Conservation (phyloP, 2,888 invertebrate species). For the Eueremaeus valkanovi region DNA sequence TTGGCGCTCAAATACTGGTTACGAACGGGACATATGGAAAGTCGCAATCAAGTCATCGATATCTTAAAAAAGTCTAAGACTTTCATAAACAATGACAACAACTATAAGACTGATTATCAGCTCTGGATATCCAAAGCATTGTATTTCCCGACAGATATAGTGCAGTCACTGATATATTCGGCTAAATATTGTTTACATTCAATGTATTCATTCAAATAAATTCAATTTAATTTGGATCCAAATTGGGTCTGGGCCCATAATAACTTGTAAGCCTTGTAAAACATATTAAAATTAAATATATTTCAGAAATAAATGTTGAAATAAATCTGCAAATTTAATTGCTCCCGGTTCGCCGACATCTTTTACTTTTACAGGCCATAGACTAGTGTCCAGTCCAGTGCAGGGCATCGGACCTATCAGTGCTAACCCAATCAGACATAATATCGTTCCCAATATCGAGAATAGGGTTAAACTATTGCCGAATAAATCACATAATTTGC, state of each 20-base stretch:
- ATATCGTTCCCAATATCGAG: constrained; percentile 19
- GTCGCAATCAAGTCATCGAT: background rate
- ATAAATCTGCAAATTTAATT: too few species aligned
- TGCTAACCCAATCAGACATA: constrained; percentile 25
- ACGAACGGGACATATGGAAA: background rate
- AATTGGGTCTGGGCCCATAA: too few species aligned
- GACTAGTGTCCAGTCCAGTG: background rate
- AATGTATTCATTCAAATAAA: too few species aligned
- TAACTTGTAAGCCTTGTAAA: too few species aligned
- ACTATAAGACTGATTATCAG: background rate
- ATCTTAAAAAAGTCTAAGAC: background rate
- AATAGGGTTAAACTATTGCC: background rate
- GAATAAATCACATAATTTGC: constrained; percentile 32
- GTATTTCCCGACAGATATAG: background rate
- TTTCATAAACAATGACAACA: background rate
- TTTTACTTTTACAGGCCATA: constrained; percentile 5
- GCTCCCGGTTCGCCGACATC: too few species aligned
- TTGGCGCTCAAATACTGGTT: background rate
- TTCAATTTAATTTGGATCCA: too few species aligned
- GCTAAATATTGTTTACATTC: too few species aligned
- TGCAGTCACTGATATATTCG: background rate
- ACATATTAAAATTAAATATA: too few species aligned
- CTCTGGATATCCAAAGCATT: background rate
- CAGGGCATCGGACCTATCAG: constrained; percentile 37
- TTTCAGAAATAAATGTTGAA: too few species aligned